These are phyloP conservation scores for Anomalospiza imberbis DNA, from an alignment of 2,797 vertebrate genomes.

Conservation along the genomic window DNA sequence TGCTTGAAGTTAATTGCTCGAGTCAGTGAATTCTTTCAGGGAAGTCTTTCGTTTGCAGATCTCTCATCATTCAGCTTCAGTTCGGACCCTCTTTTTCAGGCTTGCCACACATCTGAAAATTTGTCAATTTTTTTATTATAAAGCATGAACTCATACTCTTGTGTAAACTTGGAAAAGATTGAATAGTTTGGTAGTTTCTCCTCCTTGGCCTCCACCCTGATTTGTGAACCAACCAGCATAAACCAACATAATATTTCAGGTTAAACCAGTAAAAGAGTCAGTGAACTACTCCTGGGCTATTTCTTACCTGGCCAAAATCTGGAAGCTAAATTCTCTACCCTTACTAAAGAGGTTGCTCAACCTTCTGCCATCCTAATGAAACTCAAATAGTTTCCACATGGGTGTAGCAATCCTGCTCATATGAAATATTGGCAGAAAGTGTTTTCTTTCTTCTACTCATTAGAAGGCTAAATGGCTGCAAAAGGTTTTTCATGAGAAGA, in stretches of 20 bases:
- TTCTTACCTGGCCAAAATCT: not conserved
- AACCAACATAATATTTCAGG: not conserved
- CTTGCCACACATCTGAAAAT: not conserved
- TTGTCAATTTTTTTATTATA: not conserved
- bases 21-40: not conserved
- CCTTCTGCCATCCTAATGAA: not conserved
- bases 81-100: not conserved
- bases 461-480: not conserved
- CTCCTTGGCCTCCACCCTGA: not conserved
- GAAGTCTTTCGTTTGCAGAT: not conserved
- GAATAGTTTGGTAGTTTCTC: not conserved
- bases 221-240: not conserved
- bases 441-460: not conserved
- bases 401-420: not conserved
- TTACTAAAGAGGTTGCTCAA: not conserved
- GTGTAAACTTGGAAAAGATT: not conserved
- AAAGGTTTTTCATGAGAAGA: not conserved
- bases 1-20: not conserved
- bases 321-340: not conserved
- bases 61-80: not conserved
- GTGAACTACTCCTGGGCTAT: not conserved
- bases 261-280: not conserved
- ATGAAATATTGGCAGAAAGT: not conserved
- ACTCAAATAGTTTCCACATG: not conserved
- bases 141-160: not conserved